Evolutionary conservation across 2,797 vertebrate species (phyloP), one percentile per base, ranked within the genome.

Genomic region (Artibeus jamaicensis): DNA sequence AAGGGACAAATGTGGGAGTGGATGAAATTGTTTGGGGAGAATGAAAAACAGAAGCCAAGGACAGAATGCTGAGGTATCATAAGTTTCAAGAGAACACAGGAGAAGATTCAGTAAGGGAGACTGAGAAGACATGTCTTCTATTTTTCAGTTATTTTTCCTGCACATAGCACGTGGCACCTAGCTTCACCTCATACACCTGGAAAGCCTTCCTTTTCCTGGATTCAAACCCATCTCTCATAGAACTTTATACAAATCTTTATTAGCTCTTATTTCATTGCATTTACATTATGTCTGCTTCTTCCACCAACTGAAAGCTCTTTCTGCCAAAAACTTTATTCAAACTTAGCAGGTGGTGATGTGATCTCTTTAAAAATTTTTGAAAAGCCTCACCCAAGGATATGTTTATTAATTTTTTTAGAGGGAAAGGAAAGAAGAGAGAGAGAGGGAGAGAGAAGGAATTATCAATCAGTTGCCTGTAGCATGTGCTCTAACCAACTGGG

Each of bases 221-320:
- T 94, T 83, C 78, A 92, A 74, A 21, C 57, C 29, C 53, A 55
- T 88, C 48, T 88, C 77, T 91, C 86, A 59, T 6, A 78, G 18
- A 26, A 44, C 91, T 91, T 90, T 46, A 79, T 71, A 71, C 44
- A 83, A 84, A 92, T 50, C 79, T 86, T 86, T 92, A 95, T 95
- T 89, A 95, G 86, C 50, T 84, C 15, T 37, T 77, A 84, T 65
- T 68, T 84, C 37, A 77, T 32, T 96, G 32, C 73, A 90, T 88
- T 77, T 91, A 81, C 68, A 74, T 94, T 83, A 34, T 78, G 44
- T 89, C 53, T 96, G 62, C 16, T 84, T 88, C 62, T 96, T 62
- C 57, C 84, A 76, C 32, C 70, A 81, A 59, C 9, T 88, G 7
- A 82, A 93, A 46, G 18, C 19, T 55, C 32, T 22, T 16, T 32